Base-by-base conservation (phyloP, 1,140 invertebrate species). In the Zaprionus taronus region DNA sequence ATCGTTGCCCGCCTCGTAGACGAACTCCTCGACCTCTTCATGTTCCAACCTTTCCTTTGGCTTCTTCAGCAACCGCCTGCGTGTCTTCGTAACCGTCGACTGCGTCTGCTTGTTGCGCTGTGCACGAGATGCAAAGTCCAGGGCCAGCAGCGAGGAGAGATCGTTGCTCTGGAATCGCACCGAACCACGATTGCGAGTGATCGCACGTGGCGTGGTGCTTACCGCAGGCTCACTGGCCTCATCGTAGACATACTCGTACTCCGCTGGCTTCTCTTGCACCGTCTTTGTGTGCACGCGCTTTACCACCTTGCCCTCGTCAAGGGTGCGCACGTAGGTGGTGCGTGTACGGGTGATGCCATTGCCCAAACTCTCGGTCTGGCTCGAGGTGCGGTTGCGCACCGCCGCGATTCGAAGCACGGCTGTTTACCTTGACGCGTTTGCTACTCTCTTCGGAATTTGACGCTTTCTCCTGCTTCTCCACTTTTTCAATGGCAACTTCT, bases 221-320 rank as follows among this genome's bases (percentile, higher is more conserved):
- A 28, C 26, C 2, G 62, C 31, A 14, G 81, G 77, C 11, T 83
- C 71, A 9, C 49, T 87, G 0, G 76, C 31, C 28, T 84, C 81
- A n/a, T 91, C 81, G 7, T 82, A 78, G 3, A 91, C 53, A 31
- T 92, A 83, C 62, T 91, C 91, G 36, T 91, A 92, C 11, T 92
- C 91, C 0, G 80, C 77, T 0, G 83, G 87, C 26, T 78, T 80
- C 64, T 91, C 80, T 15, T 90, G 57, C 4, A 92, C 49, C 1
- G 77, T 90, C 44, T 92, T 92, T 0, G 77, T 91, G 12, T 84
- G 85, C 0, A 90, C 66, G 6, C 83, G 82, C 51, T 87, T 90
- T 0, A 91, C 72, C 2, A 80, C 77, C 22, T 92, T 92, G n/a
- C 79, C 80, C 1, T 36, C 61, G 53, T 81, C 76, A 0, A 89